Percentiles rank a stretch among this genome's conserved stretches.
phyloP scores from a whole-genome alignment of 2,113 vertebrate species.

The Solea senegalensis region DNA sequence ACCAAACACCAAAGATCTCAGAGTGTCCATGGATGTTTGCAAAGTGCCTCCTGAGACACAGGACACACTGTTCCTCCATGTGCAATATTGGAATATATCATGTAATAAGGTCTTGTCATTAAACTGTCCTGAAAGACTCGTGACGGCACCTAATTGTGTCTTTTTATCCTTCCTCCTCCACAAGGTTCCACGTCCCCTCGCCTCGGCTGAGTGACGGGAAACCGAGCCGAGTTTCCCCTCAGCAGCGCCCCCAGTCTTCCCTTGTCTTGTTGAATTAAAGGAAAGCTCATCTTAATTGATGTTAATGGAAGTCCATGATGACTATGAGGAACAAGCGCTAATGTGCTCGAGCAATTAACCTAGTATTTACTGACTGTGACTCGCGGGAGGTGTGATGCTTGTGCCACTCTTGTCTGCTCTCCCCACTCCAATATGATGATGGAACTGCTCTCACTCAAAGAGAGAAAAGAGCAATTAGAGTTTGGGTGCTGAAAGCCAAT shows the following conservation, averaged over 20 bases:
- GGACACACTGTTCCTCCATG: neutral
- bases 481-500: neutral
- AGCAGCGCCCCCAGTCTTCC: constrained; percentile 33
- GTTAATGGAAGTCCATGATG: constrained; percentile 71
- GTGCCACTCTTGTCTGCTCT: constrained; percentile 23
- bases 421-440: constrained; percentile 29
- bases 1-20: neutral
- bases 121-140: constrained; percentile 5
- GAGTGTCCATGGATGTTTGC: neutral
- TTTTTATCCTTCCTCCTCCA: neutral
- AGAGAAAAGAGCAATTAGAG: constrained; percentile 17
- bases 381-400: constrained; percentile 58
- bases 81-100: neutral
- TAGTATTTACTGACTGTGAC: constrained; percentile 74
- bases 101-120: constrained; percentile 6
- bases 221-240: constrained; percentile 25
- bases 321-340: constrained; percentile 66
- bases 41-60: neutral
- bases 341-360: constrained; percentile 75
- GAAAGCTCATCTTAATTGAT: constrained; percentile 70
- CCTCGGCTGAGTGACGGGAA: constrained; percentile 35
- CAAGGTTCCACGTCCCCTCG: neutral
- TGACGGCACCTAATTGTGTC: neutral
- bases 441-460: constrained; percentile 19
- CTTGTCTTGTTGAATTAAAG: constrained; percentile 54